Evolutionary conservation across 2,113 vertebrate species (phyloP).

Genomic region (Polypterus senegalus): DNA sequence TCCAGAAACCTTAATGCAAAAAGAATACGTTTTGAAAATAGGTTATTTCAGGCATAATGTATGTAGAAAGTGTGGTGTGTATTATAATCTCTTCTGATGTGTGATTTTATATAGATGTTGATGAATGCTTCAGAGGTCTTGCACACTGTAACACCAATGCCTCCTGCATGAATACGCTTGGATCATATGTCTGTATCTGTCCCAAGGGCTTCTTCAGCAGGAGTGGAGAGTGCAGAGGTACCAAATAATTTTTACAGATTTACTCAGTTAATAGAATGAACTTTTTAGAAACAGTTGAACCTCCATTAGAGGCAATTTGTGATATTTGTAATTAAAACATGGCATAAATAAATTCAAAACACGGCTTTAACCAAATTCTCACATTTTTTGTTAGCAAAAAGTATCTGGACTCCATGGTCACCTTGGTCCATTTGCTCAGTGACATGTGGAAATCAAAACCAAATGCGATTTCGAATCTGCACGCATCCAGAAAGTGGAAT

Average conservation of each 20-base stretch:
- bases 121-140: constrained; percentile 9
- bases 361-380: too few relatives aligned
- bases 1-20: too few relatives aligned
- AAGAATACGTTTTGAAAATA: too few relatives aligned
- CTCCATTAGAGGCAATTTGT: too few relatives aligned
- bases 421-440: constrained; percentile 17
- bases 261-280: not conserved
- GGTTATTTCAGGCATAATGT: too few relatives aligned
- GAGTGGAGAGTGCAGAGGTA: constrained; percentile 15
- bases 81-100: too few relatives aligned
- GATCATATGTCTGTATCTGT: constrained; percentile 20
- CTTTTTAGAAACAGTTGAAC: too few relatives aligned
- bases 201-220: constrained; percentile 13
- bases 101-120: constrained; percentile 12
- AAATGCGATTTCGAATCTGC: constrained; percentile 17
- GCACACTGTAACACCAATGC: constrained; percentile 7
- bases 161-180: constrained; percentile 17
- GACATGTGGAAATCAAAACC: constrained; percentile 18
- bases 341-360: too few relatives aligned
- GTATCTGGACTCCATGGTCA: constrained; percentile 21
- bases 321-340: too few relatives aligned
- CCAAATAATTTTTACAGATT: not conserved
- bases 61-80: too few relatives aligned
- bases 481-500: constrained; percentile 19
- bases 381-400: constrained; percentile 6